Conservation (phyloP, 2,113 vertebrate species). For the Oryctolagus cuniculus region DNA sequence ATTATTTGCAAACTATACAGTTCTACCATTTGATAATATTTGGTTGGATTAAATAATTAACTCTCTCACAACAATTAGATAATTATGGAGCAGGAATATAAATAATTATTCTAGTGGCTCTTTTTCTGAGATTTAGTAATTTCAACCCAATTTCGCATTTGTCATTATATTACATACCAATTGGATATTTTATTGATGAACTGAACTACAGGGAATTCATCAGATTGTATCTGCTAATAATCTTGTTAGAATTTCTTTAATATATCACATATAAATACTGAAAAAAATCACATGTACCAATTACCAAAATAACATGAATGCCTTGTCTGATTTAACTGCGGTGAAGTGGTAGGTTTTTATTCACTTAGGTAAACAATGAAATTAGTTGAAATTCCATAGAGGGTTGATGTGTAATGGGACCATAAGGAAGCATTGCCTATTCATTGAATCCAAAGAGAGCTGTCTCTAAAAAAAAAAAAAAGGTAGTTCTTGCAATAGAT, state of each 20-base stretch:
- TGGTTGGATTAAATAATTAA: conserved; percentile 29
- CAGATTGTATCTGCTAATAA: conserved; percentile 50
- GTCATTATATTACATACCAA: conserved; percentile 37
- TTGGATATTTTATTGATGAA: conserved; percentile 50
- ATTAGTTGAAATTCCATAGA: conserved; percentile 63
- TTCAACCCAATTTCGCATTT: conserved; percentile 45
- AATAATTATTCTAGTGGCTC: neutral
- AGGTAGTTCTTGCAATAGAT: conserved; percentile 6
- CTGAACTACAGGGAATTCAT: conserved; percentile 55
- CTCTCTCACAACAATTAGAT: conserved; percentile 39
- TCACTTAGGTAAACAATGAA: conserved; percentile 68
- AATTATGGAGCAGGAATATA: conserved; percentile 39
- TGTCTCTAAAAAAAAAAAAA: conserved; percentile 50
- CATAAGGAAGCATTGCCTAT: neutral
- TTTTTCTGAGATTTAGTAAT: conserved; percentile 36
- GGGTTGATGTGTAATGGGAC: neutral
- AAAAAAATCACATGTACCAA: neutral
- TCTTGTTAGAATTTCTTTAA: conserved; percentile 73
- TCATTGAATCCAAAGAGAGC: conserved; percentile 55
- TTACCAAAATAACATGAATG: conserved; percentile 58
- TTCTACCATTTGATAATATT: conserved; percentile 7
- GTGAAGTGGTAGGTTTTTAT: conserved; percentile 55
- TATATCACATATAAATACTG: conserved; percentile 50
- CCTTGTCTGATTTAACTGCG: conserved; percentile 41
- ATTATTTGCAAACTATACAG: too few relatives aligned